Evolutionary conservation across 2,888 invertebrate species (phyloP), one percentile per base, ranked within the genome.

Genomic region (Ptilodon capucinus): DNA sequence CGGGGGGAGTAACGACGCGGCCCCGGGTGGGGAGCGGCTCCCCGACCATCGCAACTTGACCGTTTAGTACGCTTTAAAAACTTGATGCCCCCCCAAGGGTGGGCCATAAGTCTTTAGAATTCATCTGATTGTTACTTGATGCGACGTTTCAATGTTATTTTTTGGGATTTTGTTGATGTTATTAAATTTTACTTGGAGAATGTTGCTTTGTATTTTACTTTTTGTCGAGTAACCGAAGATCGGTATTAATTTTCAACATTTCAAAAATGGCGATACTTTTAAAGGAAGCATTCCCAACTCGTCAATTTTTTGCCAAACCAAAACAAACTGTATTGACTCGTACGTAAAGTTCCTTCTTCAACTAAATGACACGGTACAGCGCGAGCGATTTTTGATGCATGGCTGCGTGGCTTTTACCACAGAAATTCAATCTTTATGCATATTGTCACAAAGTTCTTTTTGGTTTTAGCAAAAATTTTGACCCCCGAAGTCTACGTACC

Each of bases 21-120:
- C 44, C 44, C 48, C 50, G 46, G 52, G 55, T 46, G 51, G 48
- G 14, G 46, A 42, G 44, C 41, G 47, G 30, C 48, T 53, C 32
- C 38, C 34, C 46, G 30, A 36, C 53, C 59, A 48, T 52, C 61
- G 48, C 60, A 56, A 68, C 53, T 61, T 52, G 47, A 58, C 57
- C 60, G 60, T 58, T 66, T 66, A 61, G 58, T 61, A 51, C 47
- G 65, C 59, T 60, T 63, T 67, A 70, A 74, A 64, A 71, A 66
- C 64, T 71, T 71, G 49, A 66, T 68, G 64, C 63, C 50, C 47
- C 42, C 49, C 55, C 44, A 42, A 47, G 56, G 53, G 51, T 45
- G 48, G 50, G 51, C 46, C 40, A 56, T 58, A 56, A 61, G 64
- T 68, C 66, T 70, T 54, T 66, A 57, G 44, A 63, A 60, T 60